A percentile compares a stretch with the other conserved stretches of the same genome.
These are phyloP conservation scores for Atractosteus spatula DNA, from an alignment of 2,113 vertebrate species.

Conservation along the genomic window DNA sequence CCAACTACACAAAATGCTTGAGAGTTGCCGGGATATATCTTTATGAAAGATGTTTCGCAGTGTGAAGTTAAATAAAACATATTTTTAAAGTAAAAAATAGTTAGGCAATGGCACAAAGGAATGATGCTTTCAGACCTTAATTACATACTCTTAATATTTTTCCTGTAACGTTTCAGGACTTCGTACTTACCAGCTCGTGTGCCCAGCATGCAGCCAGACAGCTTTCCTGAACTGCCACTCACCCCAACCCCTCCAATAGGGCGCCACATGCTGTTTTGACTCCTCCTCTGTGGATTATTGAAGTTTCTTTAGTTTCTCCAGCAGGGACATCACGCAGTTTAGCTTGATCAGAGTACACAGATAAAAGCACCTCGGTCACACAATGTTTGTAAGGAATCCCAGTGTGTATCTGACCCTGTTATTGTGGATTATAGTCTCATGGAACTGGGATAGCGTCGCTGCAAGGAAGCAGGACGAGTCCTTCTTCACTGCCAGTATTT, in stretches of 20 bases:
- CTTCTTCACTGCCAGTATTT: slow-evolving; percentile 71
- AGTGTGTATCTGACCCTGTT: slow-evolving; percentile 60
- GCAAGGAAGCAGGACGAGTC: slow-evolving; percentile 79
- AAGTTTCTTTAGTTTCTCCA: slow-evolving; percentile 72
- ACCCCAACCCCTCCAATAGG: slow-evolving; percentile 49
- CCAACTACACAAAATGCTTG: too few species aligned
- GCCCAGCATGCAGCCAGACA: slow-evolving; percentile 50
- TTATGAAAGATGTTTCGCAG: too few species aligned
- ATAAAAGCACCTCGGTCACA: slow-evolving; percentile 42
- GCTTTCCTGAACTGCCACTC: slow-evolving; percentile 47
- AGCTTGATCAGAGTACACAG: slow-evolving; percentile 52
- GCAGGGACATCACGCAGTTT: slow-evolving; percentile 50
- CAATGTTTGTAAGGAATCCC: slow-evolving; percentile 67
- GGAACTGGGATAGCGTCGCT: slow-evolving; percentile 57
- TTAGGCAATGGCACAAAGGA: too few species aligned
- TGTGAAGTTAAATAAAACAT: too few species aligned
- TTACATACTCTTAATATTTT: too few species aligned
- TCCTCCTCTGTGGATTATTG: slow-evolving; percentile 64
- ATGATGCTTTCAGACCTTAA: too few species aligned
- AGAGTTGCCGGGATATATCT: too few species aligned
- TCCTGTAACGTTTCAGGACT: background rate
- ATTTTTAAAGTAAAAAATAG: too few species aligned
- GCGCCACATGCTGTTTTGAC: slow-evolving; percentile 31
- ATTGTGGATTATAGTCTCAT: slow-evolving; percentile 76
- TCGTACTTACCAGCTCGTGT: background rate